Evolutionary conservation across 1,140 invertebrate species (phyloP).

Genomic region (Monochamus saltuarius): DNA sequence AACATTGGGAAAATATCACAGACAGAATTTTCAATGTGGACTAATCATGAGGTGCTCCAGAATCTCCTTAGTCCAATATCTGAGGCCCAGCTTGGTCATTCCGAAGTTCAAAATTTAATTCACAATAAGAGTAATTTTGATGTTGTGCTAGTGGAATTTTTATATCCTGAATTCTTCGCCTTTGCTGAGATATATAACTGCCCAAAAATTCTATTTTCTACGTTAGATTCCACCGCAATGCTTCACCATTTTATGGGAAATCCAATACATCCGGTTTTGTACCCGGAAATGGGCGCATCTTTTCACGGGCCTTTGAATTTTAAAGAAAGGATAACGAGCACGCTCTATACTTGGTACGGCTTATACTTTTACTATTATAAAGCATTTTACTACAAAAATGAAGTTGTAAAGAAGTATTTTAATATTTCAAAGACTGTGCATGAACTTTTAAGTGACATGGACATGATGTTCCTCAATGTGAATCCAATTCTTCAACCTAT

Average conservation of each 20-base stretch:
- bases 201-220: slow-evolving; percentile 45
- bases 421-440: not conserved
- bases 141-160: not conserved
- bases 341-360: slow-evolving; percentile 6
- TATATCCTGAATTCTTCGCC: slow-evolving; percentile 35
- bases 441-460: slow-evolving; percentile 53
- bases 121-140: not conserved
- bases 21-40: too few relatives aligned
- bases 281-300: not conserved
- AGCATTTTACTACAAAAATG: not conserved
- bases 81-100: not conserved
- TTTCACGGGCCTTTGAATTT: slow-evolving; percentile 16
- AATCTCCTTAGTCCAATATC: too few relatives aligned
- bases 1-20: not conserved
- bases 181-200: not conserved
- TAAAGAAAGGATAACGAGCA: slow-evolving; percentile 20
- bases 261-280: slow-evolving; percentile 11
- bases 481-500: slow-evolving; percentile 46
- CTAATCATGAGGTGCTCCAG: too few relatives aligned
- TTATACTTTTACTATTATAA: not conserved
- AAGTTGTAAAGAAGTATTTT: too few relatives aligned
- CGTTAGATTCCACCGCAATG: slow-evolving; percentile 43
- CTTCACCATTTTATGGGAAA: slow-evolving; percentile 30
- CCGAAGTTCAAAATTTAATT: not conserved
- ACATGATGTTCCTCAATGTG: slow-evolving; percentile 37